These are phyloP conservation scores for Ictidomys tridecemlineatus DNA, from an alignment of 2,113 vertebrate genomes.

Conservation along the genomic window DNA sequence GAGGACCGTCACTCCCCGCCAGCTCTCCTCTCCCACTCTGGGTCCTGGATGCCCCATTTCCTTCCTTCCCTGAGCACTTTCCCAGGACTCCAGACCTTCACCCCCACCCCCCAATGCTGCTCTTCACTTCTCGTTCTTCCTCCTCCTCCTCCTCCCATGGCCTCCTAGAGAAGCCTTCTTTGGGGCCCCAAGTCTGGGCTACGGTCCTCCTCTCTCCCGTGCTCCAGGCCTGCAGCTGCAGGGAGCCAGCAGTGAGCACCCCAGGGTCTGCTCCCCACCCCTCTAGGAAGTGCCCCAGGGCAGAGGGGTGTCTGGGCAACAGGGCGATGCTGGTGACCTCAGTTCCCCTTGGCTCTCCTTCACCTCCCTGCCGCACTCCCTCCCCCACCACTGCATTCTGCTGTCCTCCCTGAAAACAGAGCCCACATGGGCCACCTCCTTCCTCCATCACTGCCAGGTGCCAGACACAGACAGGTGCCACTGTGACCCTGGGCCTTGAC, in stretches of 20 bases:
- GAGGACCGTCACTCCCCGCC: neutral
- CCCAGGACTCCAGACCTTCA: neutral
- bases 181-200: neutral
- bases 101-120: neutral
- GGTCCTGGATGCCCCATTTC: neutral
- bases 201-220: too few relatives aligned
- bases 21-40: neutral
- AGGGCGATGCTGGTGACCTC: neutral
- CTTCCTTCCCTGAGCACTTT: neutral
- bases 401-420: neutral
- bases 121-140: neutral
- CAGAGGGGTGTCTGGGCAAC: neutral
- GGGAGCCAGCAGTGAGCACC: neutral
- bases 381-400: neutral
- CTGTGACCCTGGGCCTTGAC: neutral
- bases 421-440: neutral
- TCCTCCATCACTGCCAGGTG: neutral
- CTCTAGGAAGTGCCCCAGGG: neutral
- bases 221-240: neutral
- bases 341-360: neutral
- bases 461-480: neutral
- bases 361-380: neutral
- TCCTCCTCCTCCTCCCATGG: neutral
- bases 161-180: neutral
- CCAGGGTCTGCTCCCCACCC: accelerated